These are phyloP conservation scores for Drosophila paranaensis DNA, from an alignment of 2,888 invertebrate species.

Conservation along the genomic window DNA sequence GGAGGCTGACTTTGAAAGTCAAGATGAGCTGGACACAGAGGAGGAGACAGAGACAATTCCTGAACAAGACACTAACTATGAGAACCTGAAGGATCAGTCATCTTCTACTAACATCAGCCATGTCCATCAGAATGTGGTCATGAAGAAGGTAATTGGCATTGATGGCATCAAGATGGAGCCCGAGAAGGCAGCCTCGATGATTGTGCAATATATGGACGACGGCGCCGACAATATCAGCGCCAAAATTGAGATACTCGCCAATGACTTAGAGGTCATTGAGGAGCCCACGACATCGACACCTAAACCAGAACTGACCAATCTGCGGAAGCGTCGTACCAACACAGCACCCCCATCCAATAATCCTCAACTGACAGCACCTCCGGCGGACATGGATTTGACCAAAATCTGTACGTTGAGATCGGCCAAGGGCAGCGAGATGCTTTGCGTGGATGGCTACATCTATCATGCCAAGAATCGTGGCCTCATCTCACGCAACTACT, in stretches of 20 bases:
- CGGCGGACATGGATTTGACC: constrained; percentile 71
- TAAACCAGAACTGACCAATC: constrained; percentile 63
- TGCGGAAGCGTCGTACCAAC: constrained; percentile 44
- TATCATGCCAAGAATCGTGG: constrained; percentile 79
- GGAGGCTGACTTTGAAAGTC: constrained; percentile 28
- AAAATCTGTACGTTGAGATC: constrained; percentile 81
- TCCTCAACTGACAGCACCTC: constrained; percentile 1
- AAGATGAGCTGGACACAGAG: constrained; percentile 21
- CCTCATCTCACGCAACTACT: constrained; percentile 77
- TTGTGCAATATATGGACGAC: constrained; percentile 70
- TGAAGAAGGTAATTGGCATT: constrained; percentile 72
- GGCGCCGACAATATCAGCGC: constrained; percentile 69
- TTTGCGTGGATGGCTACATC: constrained; percentile 81
- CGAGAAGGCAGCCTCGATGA: constrained; percentile 54
- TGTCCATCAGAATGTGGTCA: constrained; percentile 33
- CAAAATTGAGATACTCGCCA: constrained; percentile 62
- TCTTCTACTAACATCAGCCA: not conserved
- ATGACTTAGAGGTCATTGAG: constrained; percentile 31
- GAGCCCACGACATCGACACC: constrained; percentile 30
- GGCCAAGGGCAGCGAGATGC: constrained; percentile 81
- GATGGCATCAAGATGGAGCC: constrained; percentile 73
- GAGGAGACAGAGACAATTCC: constrained; percentile 22
- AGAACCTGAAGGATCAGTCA: constrained; percentile 25
- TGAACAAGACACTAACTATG: constrained; percentile 42
- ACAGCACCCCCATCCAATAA: constrained; percentile 2